phyloP scores from a whole-genome alignment of 2,113 vertebrate genomes.

The Nanorana parkeri region DNA sequence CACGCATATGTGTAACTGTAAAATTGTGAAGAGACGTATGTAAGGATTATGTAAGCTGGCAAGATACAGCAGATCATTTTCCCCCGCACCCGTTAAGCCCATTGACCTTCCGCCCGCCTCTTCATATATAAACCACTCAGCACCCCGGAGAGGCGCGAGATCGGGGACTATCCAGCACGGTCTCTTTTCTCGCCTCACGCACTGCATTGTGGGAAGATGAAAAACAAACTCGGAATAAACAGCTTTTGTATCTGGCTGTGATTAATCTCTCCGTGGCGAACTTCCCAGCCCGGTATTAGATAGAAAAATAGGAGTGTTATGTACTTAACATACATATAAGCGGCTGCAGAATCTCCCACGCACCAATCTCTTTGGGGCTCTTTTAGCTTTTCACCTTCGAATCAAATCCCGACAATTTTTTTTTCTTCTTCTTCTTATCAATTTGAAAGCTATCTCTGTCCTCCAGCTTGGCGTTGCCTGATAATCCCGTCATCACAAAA shows the following conservation, averaged over 20 bases:
- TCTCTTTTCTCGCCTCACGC: constrained; percentile 15
- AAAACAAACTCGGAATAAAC: constrained; percentile 25
- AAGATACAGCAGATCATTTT: too few relatives aligned
- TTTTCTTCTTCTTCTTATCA: constrained; percentile 54
- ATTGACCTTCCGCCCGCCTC: neutral
- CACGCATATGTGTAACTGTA: too few relatives aligned
- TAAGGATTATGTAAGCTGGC: too few relatives aligned
- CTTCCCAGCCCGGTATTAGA: neutral
- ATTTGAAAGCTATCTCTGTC: constrained; percentile 57
- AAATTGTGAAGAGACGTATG: too few relatives aligned
- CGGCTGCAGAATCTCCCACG: constrained; percentile 7
- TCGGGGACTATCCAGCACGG: neutral
- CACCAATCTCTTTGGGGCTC: neutral
- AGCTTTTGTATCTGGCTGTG: constrained; percentile 30
- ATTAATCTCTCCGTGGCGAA: constrained; percentile 29
- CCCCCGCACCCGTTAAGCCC: neutral
- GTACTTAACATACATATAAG: constrained; percentile 10
- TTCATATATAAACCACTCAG: constrained; percentile 4
- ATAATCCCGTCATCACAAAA: constrained; percentile 54
- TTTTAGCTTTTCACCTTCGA: constrained; percentile 24
- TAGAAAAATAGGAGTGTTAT: neutral
- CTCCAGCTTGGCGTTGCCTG: constrained; percentile 47
- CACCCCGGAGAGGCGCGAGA: neutral
- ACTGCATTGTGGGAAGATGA: constrained; percentile 33
- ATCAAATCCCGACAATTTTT: constrained; percentile 52